Base-by-base conservation (phyloP, 1,140 invertebrate genomes). In the Ceratosolen fusciceps region DNA sequence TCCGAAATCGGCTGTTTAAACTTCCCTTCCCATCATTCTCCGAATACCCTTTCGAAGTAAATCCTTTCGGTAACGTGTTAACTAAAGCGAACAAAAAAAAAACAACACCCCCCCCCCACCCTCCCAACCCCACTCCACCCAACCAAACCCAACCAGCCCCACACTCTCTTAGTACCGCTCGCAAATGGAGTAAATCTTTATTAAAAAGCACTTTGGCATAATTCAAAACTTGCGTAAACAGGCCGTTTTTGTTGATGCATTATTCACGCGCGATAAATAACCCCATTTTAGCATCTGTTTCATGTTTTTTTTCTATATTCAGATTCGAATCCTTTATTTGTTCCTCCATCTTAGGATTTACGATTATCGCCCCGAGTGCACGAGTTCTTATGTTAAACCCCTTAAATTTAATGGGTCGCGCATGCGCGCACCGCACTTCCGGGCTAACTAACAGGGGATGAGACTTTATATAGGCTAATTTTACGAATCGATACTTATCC, bases 261-360 rank as follows among this genome's bases (percentile, higher is more conserved):
- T 71, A 56, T 62, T 72, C 26, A 60, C 54, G 8, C 19, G 26
- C 62, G 54, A 72, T 72, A 56, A 9, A 62, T 78, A 78, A 78
- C 54, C 68, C 76, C 39, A 72, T 78, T 78, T 37, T 39, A 65
- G 39, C 68, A 78, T 78, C 68, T 72, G 56, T 77, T 77, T 24
- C 19, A 34, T 60, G 71, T 71, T 77, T 39, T 72, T n/a, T n/a
- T n/a, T n/a, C n/a, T n/a, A n/a, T n/a, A n/a, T n/a, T n/a, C n/a
- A n/a, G n/a, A n/a, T n/a, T 21, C n/a, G 26, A 2, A 52, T 21
- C 49, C 31, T 58, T 47, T 47, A 47, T 58, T 77, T 29, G 26
- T 26, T 58, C 19, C 21, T 29, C 29, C 31, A 19, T 78, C 29
- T 62, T 62, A 62, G 37, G 21, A 78, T 78, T 78, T 72, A 78